Percentiles rank a stretch among this genome's conserved stretches.
These are phyloP conservation scores for Chironomus tentans DNA, from an alignment of 2,888 invertebrate species.

Conservation along the genomic window DNA sequence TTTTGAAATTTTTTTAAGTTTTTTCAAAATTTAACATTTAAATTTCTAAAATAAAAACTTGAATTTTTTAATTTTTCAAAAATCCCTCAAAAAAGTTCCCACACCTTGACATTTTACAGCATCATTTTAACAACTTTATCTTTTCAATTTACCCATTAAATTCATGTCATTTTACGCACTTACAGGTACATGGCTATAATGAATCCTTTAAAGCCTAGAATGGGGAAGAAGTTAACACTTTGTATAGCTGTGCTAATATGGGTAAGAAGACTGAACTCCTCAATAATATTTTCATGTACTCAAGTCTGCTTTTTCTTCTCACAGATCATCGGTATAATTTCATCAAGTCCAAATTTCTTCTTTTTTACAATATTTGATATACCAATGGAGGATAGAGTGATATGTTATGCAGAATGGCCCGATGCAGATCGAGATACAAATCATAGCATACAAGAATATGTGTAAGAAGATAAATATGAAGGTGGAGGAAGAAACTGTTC, in stretches of 20 bases:
- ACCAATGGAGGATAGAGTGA: conserved; percentile 50
- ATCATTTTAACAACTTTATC: too few species aligned
- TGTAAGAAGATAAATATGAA: conserved; percentile 48
- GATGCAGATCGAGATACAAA: conserved; percentile 57
- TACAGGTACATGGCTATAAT: conserved; percentile 90
- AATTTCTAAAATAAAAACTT: too few species aligned
- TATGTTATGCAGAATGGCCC: conserved; percentile 82
- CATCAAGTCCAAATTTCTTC: conserved; percentile 77
- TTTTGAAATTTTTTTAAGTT: too few species aligned
- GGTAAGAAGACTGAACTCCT: conserved; percentile 40
- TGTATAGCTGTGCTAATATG: conserved; percentile 78
- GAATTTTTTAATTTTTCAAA: too few species aligned
- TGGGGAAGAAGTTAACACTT: conserved; percentile 76
- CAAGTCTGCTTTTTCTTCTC: not conserved
- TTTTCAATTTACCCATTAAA: too few species aligned
- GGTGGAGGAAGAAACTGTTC: too few species aligned
- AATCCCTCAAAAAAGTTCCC: too few species aligned
- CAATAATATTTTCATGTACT: not conserved
- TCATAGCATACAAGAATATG: conserved; percentile 59
- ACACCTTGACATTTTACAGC: too few species aligned
- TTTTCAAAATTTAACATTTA: too few species aligned
- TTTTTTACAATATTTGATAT: conserved; percentile 67
- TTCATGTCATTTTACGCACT: conserved; percentile 30
- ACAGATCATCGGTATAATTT: conserved; percentile 52
- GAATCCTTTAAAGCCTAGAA: conserved; percentile 80